Conservation (phyloP, 2,113 vertebrate genomes). For the Micronycteris hirsuta region DNA sequence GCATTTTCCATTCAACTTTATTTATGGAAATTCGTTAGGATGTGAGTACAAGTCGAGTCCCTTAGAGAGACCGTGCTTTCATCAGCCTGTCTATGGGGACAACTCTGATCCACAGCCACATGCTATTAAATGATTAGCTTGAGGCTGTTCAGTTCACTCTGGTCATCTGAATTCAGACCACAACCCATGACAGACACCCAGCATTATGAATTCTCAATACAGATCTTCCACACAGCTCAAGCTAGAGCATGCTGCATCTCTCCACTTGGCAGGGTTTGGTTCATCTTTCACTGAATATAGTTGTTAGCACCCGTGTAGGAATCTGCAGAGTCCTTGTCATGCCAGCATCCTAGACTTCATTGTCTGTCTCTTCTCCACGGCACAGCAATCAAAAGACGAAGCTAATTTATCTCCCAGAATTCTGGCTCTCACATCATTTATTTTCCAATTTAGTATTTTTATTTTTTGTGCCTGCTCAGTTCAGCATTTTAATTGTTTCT, state of each 20-base stretch:
- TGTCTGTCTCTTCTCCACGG: background rate
- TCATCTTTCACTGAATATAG: background rate
- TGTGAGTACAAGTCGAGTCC: background rate
- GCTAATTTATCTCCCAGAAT: background rate
- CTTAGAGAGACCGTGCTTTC: background rate
- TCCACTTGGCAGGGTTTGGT: background rate
- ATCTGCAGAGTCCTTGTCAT: background rate
- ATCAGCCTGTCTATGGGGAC: background rate
- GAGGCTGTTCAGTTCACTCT: background rate
- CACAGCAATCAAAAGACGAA: background rate
- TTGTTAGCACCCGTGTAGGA: background rate
- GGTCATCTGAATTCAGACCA: background rate
- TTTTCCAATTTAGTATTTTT: background rate
- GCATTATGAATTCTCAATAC: background rate
- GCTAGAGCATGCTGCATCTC: background rate
- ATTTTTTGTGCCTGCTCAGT: background rate
- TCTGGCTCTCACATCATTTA: background rate
- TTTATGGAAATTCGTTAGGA: background rate
- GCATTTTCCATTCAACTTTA: background rate
- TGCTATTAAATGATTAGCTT: background rate
- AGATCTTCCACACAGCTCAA: background rate
- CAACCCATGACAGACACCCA: background rate
- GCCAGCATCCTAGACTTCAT: background rate
- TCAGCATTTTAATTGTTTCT: constrained; percentile 27
- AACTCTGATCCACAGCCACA: background rate